Base-by-base conservation (phyloP, 2,888 invertebrate genomes). In the Phengaris arion region DNA sequence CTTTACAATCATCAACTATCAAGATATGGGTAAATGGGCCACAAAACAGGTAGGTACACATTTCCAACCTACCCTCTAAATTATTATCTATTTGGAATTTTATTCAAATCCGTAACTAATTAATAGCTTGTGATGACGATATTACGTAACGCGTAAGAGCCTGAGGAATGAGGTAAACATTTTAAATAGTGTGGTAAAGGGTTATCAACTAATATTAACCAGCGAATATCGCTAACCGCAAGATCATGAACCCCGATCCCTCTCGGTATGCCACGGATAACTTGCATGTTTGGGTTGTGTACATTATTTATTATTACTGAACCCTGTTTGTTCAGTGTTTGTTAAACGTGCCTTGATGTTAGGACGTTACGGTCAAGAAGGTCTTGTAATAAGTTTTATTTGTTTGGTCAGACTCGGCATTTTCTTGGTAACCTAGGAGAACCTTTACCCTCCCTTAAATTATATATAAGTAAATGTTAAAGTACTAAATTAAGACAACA, bases 191-290 rank as follows among this genome's bases (percentile, higher is more conserved):
- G 87, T 83, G 89, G 88, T 82, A 77, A 82, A 84, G 80, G 89
- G 89, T 87, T 88, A 90, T 91, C 89, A 90, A 90, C 91, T 91
- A 92, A 92, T 91, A 91, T 91, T 89, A 91, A 89, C 89, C 87
- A 85, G 89, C 87, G 87, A 85, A 88, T 88, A 90, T 89, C 87
- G 85, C 84, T 86, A 89, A 92, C 92, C 93, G 90, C 93, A 93
- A 87, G 88, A 92, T 92, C 91, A 91, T 90, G 92, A 92, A 92
- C 93, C 86, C 83, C 84, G 87, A 89, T 87, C 90, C 89, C 90
- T 89, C 87, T 86, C 85, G 85, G 85, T 84, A 83, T 85, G 85
- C 86, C 83, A 85, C 86, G 88, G 87, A 88, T 90, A 90, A 89
- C 90, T 90, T 89, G 86, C 85, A 89, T 89, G 89, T 91, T 90